A percentile compares a stretch with the other conserved stretches of the same genome.
Conservation (phyloP, 2,888 invertebrate species). For the Phalera bucephala region DNA sequence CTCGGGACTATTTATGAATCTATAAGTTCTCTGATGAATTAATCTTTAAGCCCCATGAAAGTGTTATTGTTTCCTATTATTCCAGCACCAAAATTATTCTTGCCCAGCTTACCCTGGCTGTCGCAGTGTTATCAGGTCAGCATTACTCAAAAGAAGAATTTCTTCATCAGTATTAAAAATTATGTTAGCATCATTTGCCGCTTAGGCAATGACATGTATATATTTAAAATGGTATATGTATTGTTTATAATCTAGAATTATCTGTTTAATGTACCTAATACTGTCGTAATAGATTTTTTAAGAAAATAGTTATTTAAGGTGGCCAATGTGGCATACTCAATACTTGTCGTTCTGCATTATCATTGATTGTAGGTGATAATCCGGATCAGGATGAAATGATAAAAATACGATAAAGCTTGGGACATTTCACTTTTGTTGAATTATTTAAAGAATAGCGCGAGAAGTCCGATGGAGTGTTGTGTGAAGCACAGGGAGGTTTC, state of each 20-base stretch:
- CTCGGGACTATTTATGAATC: too few species aligned
- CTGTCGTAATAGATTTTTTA: background rate
- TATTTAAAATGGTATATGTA: background rate
- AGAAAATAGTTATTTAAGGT: background rate
- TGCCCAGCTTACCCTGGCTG: background rate
- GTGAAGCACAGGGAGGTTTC: too few species aligned
- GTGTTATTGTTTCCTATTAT: background rate
- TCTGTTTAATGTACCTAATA: background rate
- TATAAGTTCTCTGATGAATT: too few species aligned
- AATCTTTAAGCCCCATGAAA: too few species aligned
- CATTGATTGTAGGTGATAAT: background rate
- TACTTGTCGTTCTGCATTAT: background rate
- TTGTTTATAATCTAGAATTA: background rate
- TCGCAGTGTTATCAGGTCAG: background rate
- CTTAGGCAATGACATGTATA: background rate
- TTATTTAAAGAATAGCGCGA: background rate
- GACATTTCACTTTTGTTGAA: background rate
- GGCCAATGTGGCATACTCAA: background rate
- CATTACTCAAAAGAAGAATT: background rate
- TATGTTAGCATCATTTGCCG: background rate
- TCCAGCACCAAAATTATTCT: background rate
- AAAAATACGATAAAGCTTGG: background rate
- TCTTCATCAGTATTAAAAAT: background rate
- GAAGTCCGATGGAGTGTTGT: too few species aligned
- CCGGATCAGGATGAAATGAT: background rate